Conservation (phyloP, 1,140 invertebrate species). For the Trichogramma pretiosum region DNA sequence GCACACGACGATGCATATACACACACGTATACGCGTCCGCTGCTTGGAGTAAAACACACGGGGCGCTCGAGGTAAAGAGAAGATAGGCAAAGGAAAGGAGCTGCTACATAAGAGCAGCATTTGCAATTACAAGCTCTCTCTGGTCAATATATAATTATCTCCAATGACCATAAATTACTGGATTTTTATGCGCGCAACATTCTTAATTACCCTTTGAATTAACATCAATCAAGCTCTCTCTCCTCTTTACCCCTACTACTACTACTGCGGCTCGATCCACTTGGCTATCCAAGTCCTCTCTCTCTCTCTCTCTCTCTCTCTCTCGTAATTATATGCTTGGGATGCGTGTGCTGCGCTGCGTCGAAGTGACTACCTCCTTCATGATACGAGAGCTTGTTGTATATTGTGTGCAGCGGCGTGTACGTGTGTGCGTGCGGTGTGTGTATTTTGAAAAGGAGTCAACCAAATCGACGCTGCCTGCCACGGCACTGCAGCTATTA, state of each 20-base stretch:
- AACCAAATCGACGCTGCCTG: too few relatives aligned
- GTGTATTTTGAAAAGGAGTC: too few relatives aligned
- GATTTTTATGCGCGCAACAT: constrained; percentile 46
- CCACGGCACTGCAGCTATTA: too few relatives aligned
- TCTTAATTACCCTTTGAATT: constrained; percentile 50
- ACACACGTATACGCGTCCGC: too few relatives aligned
- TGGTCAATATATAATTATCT: constrained; percentile 49
- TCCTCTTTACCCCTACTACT: constrained; percentile 39
- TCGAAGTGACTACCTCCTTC: too few relatives aligned
- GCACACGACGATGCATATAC: too few relatives aligned
- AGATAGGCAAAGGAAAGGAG: too few relatives aligned
- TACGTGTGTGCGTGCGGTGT: neutral
- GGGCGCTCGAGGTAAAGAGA: neutral
- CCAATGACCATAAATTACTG: constrained; percentile 48
- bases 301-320: neutral
- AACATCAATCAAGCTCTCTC: constrained; percentile 48
- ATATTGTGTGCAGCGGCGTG: neutral
- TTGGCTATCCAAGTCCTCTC: constrained; percentile 2
- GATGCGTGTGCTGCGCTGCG: too few relatives aligned
- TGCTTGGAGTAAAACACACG: neutral
- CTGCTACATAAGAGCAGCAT: too few relatives aligned
- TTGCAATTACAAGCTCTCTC: constrained; percentile 49
- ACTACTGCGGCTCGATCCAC: constrained; percentile 26
- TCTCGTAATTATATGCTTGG: constrained; percentile 3
- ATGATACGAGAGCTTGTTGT: too few relatives aligned